Conservation (phyloP, 2,113 vertebrate species). For the Bubalus kerabau region DNA sequence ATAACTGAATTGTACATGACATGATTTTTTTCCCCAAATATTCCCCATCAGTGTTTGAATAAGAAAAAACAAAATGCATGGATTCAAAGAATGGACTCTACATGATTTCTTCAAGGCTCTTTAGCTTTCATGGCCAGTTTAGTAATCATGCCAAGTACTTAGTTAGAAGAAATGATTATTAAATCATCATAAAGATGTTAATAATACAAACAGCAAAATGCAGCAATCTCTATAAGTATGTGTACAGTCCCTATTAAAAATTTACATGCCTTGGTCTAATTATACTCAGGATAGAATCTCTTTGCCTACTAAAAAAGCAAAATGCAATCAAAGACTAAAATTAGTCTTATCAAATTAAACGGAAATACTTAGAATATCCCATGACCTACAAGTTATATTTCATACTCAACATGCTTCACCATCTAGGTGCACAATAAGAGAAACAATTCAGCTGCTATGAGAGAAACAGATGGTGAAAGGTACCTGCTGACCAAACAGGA, state of each 20-base stretch:
- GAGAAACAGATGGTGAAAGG: conserved; percentile 71
- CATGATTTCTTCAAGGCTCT: neutral
- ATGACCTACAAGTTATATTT: conserved; percentile 42
- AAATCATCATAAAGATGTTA: conserved; percentile 56
- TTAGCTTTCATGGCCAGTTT: conserved; percentile 26
- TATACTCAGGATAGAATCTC: conserved; percentile 22
- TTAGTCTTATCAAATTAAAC: conserved; percentile 29
- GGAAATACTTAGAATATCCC: conserved; percentile 1
- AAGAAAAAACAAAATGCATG: neutral
- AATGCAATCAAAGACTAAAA: conserved; percentile 38
- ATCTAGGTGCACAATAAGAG: conserved; percentile 39
- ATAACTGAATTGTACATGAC: neutral
- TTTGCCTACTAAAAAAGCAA: neutral
- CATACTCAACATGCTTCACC: conserved; percentile 42
- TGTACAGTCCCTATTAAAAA: conserved; percentile 48
- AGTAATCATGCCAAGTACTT: conserved; percentile 39
- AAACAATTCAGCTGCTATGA: conserved; percentile 50
- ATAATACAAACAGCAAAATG: conserved; percentile 66
- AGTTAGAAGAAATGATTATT: conserved; percentile 57
- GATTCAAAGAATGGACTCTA: neutral
- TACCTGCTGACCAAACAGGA: conserved; percentile 72
- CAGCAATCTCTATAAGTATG: conserved; percentile 47
- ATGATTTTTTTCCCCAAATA: neutral
- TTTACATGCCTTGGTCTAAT: conserved; percentile 33
- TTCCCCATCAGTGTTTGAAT: neutral